These are phyloP conservation scores for Gastracanthus pulcherrimus DNA, from an alignment of 2,888 invertebrate species.

Conservation along the genomic window DNA sequence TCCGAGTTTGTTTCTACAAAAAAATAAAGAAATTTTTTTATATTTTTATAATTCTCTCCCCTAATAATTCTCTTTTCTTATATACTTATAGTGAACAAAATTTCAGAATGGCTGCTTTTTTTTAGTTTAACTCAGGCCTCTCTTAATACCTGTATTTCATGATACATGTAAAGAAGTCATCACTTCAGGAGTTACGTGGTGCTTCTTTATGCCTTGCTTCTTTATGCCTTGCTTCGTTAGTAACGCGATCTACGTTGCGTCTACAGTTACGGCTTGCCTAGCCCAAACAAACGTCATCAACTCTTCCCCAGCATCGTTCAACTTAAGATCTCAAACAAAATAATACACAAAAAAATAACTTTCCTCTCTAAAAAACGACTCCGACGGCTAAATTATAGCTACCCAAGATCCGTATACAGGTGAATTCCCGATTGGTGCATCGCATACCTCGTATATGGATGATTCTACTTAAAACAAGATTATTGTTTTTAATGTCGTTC, in stretches of 20 bases:
- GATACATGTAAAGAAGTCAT: not conserved
- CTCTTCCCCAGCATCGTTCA: not conserved
- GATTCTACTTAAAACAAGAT: no score
- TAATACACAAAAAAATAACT: not conserved
- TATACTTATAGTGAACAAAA: no score
- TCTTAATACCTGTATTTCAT: no score
- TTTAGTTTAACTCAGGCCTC: no score
- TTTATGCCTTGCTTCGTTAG: conserved; percentile 18
- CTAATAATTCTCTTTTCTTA: no score
- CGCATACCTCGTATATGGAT: not conserved
- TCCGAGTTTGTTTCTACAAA: no score
- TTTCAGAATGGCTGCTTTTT: no score
- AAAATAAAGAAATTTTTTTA: no score
- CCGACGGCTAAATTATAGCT: conserved; percentile 2
- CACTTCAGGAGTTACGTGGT: not conserved
- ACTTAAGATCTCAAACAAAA: not conserved
- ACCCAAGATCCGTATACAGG: not conserved
- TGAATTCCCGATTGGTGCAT: conserved; percentile 32
- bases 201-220: not conserved
- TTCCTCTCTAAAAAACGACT: not conserved
- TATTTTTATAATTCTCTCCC: no score
- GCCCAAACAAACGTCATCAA: not conserved
- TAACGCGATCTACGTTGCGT: not conserved
- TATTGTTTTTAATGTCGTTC: no score
- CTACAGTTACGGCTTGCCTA: not conserved